Evolutionary conservation across 2,888 invertebrate genomes (phyloP), one percentile per base, ranked within the genome.

Genomic region (Meiosimyza decipiens): DNA sequence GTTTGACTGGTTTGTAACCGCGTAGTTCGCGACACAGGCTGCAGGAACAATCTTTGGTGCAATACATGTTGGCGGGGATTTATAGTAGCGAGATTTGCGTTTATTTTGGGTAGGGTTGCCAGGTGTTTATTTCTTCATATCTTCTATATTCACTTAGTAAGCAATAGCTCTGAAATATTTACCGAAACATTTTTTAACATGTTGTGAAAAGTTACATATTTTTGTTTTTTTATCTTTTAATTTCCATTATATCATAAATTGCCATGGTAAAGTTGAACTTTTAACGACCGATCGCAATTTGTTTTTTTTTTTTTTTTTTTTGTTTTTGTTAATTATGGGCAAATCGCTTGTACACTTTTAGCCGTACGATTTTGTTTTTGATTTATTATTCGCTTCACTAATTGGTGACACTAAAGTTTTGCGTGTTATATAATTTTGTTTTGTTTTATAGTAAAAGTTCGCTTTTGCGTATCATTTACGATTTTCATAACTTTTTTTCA

Each of bases 1-100:
- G 72, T 66, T 79, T 80, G 50, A 73, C 72, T 13, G 89, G 89
- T 77, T 90, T 90, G 83, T 90, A 91, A 79, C 90, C 90, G 80
- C 90, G 91, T 80, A 94, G 87, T 85, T 94, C 93, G 77, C 92
- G 90, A 85, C 94, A 94, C 82, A 94, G 89, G 83, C 92, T 90
- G 87, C 94, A 94, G 80, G 89, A 89, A 87, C 94, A 94, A 81
- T 92, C 91, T 89, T 91, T 90, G 81, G 90, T 89, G 88, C 93
- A 93, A 88, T 90, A 90, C 92, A 92, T 92, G 84, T 71, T 80
- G 54, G 5, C 1, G 6, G 51, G 11, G n/a, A 40, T 51, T 28
- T 47, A 33, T 52, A 1, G 12, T 33, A 15, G 22, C 33, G 28
- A 16, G 16, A 12, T 71, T 18, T 33, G 51, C n/a, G 47, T 64